Conservation (phyloP, 2,797 vertebrate genomes). For the Cuculus canorus region DNA sequence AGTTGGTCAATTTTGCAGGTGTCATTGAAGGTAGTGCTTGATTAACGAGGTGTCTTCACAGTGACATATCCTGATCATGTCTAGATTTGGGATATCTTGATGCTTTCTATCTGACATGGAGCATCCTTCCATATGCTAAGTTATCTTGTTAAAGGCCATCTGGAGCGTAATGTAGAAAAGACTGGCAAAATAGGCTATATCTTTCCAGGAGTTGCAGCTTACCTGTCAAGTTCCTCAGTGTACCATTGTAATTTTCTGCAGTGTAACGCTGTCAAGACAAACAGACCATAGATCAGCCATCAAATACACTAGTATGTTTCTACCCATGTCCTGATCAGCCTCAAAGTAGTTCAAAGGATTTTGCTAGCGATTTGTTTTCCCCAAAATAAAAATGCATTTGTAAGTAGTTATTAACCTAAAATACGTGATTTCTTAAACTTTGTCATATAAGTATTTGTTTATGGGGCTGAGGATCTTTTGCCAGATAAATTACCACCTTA, state of each 20-base stretch:
- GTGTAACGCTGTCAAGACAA: neutral
- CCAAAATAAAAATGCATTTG: neutral
- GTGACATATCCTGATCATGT: neutral
- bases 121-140: neutral
- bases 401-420: neutral
- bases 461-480: neutral
- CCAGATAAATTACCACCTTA: neutral
- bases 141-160: neutral
- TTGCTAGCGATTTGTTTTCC: neutral
- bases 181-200: neutral
- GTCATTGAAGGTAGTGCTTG: neutral
- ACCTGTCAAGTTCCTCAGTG: neutral
- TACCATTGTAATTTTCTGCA: neutral
- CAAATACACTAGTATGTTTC: neutral
- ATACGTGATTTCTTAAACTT: fast-evolving
- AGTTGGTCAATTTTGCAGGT: neutral
- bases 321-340: neutral
- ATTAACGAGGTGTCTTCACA: neutral
- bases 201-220: neutral
- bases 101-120: fast-evolving
- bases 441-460: neutral
- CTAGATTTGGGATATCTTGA: neutral
- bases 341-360: neutral
- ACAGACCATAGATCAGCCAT: neutral
- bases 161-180: neutral